Base-by-base conservation (phyloP, 2,888 invertebrate genomes). In the Cremastinae sp. region DNA sequence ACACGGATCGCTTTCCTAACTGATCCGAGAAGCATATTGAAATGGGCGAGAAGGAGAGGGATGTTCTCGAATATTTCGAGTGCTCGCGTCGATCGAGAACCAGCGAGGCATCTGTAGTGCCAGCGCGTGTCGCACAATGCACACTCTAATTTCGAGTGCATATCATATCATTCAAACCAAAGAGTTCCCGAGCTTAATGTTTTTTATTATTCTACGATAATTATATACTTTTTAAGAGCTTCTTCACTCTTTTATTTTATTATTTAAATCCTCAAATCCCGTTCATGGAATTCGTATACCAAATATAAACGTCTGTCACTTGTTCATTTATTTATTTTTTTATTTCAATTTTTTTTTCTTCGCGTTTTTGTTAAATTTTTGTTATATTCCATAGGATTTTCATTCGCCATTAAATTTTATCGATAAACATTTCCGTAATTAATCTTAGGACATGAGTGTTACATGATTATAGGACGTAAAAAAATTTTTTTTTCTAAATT, bases 121-220 rank as follows among this genome's bases (percentile, higher is more conserved):
- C 80, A 83, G 86, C 89, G 89, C 89, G 89, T 89, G 89, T 84
- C 87, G 79, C 80, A 89, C 89, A 89, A 89, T 89, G 86, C 85
- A 83, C 81, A 86, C 89, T 89, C 83, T 74, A 82, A 72, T 65
- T 69, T 81, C 75, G 77, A 86, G 86, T 74, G 71, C 28, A 28
- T 28, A 28, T 28, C 28, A 28, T 61, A 64, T 55, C 80, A 68
- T 78, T 76, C 56, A 55, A 73, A 43, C 37, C 78, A 56, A 28
- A 77, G 75, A 77, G 77, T 80, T 80, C 85, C 81, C 81, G 75
- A 79, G 79, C 83, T 84, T 55, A 55, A 28, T 28, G 28, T 49
- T 78, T 82, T 82, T 81, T 82, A 82, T 86, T 83, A 82, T 83
- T 83, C 69, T 78, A 37, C 61, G 41, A 28, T 55, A 62, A 62